Base-by-base conservation (phyloP, 64 coral and sea anemone genomes). In the Montipora sp. region DNA sequence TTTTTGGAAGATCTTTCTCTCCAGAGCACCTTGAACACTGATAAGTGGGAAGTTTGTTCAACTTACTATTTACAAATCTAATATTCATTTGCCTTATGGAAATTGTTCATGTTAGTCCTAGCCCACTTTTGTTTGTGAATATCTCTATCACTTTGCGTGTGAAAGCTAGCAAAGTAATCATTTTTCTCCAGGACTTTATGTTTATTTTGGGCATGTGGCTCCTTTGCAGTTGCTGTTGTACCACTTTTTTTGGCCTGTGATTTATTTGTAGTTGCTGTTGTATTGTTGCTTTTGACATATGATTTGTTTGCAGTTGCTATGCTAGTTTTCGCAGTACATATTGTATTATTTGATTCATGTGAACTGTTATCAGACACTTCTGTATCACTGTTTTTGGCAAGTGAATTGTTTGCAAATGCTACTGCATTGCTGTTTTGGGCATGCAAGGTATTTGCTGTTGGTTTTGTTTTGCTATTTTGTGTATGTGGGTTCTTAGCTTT, bases 381-480 rank as follows among this genome's bases (percentile, higher is more conserved):
- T 81, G 79, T 81, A 59, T 81, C 79, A 81, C 60, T 65, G 60
- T 65, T 65, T 65, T 65, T 12, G 60, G 60, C 60, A 18, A 14
- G 60, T 65, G 7, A 65, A 8, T 65, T 65, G 60, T 65, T 65
- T 65, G 60, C 60, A 65, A 65, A 65, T 65, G 60, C 60, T 65
- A 65, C 60, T 65, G 60, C 15, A 65, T 65, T 65, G 60, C 60
- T 65, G 60, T 65, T 18, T 65, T 65, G 60, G 60, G 79, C 79
- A 81, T 81, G 79, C 79, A 81, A 81, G 79, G n/a, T 59, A 81
- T 81, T 81, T 81, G 79, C 79, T 81, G 59, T 81, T 81, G 79
- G 49, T 81, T 81, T 81, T 81, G 79, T 59, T 81, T 81, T 81
- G 79, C 79, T 81, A 81, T 81, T 81, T 81, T 53, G 79, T 81